Conservation (phyloP, 2,113 vertebrate genomes). For the Cyphomyrus plagiostoma region DNA sequence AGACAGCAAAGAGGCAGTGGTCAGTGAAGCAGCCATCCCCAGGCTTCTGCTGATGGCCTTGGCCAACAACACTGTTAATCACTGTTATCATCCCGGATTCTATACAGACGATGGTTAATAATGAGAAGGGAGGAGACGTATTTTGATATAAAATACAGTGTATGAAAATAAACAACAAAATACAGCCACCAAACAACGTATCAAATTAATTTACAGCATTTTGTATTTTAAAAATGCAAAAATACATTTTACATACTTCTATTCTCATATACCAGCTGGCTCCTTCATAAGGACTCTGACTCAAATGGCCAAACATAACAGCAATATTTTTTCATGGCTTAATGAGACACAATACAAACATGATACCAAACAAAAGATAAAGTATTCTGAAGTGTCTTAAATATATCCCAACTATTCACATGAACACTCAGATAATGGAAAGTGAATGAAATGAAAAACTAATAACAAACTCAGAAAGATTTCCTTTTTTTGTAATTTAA, state of each 20-base stretch:
- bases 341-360: not conserved
- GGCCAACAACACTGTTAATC: not conserved
- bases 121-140: not conserved
- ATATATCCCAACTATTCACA: not conserved
- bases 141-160: not conserved
- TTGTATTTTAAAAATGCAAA: not conserved
- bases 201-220: not conserved
- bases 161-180: not conserved
- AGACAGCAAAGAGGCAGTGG: not conserved
- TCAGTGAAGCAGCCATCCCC: not conserved
- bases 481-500: not conserved
- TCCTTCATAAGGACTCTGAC: not conserved
- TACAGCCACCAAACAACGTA: not conserved
- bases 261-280: not conserved
- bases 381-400: not conserved
- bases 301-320: not conserved
- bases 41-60: not conserved
- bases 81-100: constrained; percentile 7
- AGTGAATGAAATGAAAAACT: not conserved
- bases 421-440: not conserved
- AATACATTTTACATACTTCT: not conserved
- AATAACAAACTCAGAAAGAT: not conserved
- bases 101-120: not conserved
- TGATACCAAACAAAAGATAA: not conserved
- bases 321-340: not conserved